Evolutionary conservation across 1,140 invertebrate genomes (phyloP), one percentile per base, ranked within the genome.

Genomic region (Pseudachorutes palmiensis): DNA sequence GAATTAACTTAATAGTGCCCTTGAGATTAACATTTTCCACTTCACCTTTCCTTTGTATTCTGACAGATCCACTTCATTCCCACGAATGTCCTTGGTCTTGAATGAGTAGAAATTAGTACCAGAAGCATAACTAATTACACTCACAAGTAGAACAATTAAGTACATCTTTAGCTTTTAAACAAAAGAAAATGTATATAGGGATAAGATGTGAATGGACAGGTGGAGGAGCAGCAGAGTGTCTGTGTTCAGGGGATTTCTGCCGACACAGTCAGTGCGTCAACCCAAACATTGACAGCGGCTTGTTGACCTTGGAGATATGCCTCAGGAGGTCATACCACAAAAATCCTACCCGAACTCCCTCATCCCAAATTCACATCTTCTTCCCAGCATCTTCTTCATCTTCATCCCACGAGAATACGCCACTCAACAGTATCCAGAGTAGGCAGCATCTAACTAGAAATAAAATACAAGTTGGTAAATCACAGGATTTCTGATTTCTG

Each of bases 401-500:
- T 24, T 55, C 24, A 55, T 55, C 51, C 24, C 51, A 55, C 12
- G 24, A 55, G 51, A 55, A 55, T 55, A 14, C 51, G 51, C 51
- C 24, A 55, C 51, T 55, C 19, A 12, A 45, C 9, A 45, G 36
- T 45, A 45, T 19, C 9, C 19, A 45, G 36, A 45, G 36, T 12
- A 45, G 19, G 9, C 36, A 19, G 9, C 19, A 12, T 19, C 36
- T 45, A 19, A 45, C 9, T 45, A 9, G 36, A 45, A n/a, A n/a
- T n/a, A 12, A 45, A 45, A 12, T 45, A 19, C 36, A 19, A 45
- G 9, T 45, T 45, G 36, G 36, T 9, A 45, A 45, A n/a, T n/a
- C n/a, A n/a, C n/a, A 45, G 36, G 19, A 19, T 45, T 45, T 45
- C 36, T 45, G 19, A 45, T 45, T 45, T 45, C 9, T 45, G 9